Evolutionary conservation across 2,888 invertebrate genomes (phyloP).

Genomic region (Pyrgus malvae): DNA sequence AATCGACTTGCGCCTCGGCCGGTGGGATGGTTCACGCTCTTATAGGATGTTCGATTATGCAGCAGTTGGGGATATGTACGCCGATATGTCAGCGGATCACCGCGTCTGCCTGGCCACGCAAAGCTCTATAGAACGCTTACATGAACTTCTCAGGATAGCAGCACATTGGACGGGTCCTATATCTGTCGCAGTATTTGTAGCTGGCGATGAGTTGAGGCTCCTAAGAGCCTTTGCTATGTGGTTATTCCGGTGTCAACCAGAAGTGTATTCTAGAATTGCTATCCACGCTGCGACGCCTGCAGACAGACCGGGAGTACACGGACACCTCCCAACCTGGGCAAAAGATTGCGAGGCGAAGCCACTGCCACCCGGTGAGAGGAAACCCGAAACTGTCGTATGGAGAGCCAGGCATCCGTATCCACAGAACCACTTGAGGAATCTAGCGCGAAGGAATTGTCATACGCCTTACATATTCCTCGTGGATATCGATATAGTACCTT

Average conservation of each 20-base stretch:
- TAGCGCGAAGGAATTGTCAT: constrained; percentile 93
- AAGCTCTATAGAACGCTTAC: constrained; percentile 90
- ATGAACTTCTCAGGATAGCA: constrained; percentile 89
- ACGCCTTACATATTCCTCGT: constrained; percentile 91
- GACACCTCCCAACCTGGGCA: constrained; percentile 79
- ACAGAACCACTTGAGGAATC: constrained; percentile 93
- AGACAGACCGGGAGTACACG: constrained; percentile 84
- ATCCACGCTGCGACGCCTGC: constrained; percentile 89
- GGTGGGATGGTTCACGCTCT: constrained; percentile 87
- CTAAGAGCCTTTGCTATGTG: constrained; percentile 88
- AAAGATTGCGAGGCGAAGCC: constrained; percentile 87
- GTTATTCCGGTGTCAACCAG: constrained; percentile 87
- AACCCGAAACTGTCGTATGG: constrained; percentile 86
- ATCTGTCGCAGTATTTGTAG: constrained; percentile 90
- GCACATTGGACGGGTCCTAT: constrained; percentile 93
- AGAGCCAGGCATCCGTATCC: constrained; percentile 90
- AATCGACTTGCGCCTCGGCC: constrained; percentile 85
- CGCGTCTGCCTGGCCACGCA: constrained; percentile 91
- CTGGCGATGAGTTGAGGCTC: constrained; percentile 88
- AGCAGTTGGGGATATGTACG: constrained; percentile 85
- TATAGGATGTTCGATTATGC: constrained; percentile 89
- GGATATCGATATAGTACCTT: constrained; percentile 94
- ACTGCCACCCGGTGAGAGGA: constrained; percentile 82
- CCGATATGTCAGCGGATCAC: constrained; percentile 79
- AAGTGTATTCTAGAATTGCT: constrained; percentile 86